Evolutionary conservation across 1,140 invertebrate genomes (phyloP), one percentile per base, ranked within the genome.

Genomic region (Drosophila bifasciata): DNA sequence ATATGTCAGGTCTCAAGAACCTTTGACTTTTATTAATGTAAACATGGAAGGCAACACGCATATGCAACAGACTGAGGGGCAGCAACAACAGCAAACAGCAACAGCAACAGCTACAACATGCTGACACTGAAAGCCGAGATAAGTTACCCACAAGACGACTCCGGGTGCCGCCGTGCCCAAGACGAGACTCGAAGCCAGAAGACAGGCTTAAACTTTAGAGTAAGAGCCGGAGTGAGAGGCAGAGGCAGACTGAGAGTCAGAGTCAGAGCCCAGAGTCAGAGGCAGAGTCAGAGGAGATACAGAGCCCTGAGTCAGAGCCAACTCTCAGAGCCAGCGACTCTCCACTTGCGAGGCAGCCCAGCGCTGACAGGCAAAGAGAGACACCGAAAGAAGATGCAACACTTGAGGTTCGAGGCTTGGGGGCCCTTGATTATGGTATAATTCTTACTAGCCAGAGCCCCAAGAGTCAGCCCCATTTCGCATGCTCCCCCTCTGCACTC

Each of bases 1-100:
- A 88, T 88, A 84, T 88, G 84, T 88, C 84, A 88, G 32, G 84
- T 77, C 64, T 89, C 84, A 61, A 88, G 84, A 88, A 88, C 84
- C 84, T 88, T 88, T 88, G 84, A 88, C 84, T 88, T 88, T 83
- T 88, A 88, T 88, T 88, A 88, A 88, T 88, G 84, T 88, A 88
- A 89, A 88, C 84, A 88, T 89, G 84, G 79, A 88, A 86, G 74
- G 84, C 85, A 88, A 88, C 83, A 88, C 83, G 83, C 83, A 88
- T 69, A 88, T 69, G 83, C 77, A 36, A 36, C 32, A 13, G 6
- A 7, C 23, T 5, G 32, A 13, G 67, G 73, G 74, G 80, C 83
- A 77, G 58, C 51, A 40, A 63, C 68, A 43, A 44, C 32, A 15
- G n/a, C n/a, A n/a, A n/a, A 63, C 68, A 40, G 44, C 17, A 11